Conservation (phyloP, 2,888 invertebrate genomes). For the Zelleria hepariella region DNA sequence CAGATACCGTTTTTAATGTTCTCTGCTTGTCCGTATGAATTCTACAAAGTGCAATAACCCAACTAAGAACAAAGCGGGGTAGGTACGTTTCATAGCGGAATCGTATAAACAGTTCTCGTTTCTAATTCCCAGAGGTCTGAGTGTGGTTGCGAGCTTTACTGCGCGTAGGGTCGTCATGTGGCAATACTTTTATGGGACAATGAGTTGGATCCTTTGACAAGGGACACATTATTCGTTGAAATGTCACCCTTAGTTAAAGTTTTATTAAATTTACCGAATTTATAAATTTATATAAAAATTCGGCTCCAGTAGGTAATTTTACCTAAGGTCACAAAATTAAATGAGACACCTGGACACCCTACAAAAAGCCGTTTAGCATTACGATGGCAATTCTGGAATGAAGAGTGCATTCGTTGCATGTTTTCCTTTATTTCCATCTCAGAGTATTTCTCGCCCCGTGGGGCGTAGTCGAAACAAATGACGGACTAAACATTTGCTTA, state of each 20-base stretch:
- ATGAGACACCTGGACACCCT: background rate
- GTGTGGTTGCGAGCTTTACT: slow-evolving; percentile 26
- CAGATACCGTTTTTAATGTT: background rate
- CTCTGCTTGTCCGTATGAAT: background rate
- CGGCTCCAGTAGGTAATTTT: background rate
- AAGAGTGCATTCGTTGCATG: background rate
- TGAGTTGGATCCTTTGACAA: too few species aligned
- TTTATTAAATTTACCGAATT: too few species aligned
- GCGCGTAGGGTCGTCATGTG: background rate
- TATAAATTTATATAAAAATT: background rate
- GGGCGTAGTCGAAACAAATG: background rate
- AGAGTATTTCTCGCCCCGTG: too few species aligned
- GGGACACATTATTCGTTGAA: too few species aligned
- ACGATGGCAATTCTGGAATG: background rate
- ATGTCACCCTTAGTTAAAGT: too few species aligned
- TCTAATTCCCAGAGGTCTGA: slow-evolving; percentile 35
- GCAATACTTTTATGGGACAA: background rate
- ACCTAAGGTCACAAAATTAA: background rate
- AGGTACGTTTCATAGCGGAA: slow-evolving; percentile 6
- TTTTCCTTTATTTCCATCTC: background rate
- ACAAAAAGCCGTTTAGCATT: background rate
- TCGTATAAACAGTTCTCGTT: slow-evolving; percentile 16
- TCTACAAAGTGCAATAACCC: background rate
- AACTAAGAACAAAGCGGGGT: slow-evolving; percentile 14
- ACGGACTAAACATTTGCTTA: background rate